phyloP scores from a whole-genome alignment of 2,888 invertebrate genomes.

The Pollenia labialis region DNA sequence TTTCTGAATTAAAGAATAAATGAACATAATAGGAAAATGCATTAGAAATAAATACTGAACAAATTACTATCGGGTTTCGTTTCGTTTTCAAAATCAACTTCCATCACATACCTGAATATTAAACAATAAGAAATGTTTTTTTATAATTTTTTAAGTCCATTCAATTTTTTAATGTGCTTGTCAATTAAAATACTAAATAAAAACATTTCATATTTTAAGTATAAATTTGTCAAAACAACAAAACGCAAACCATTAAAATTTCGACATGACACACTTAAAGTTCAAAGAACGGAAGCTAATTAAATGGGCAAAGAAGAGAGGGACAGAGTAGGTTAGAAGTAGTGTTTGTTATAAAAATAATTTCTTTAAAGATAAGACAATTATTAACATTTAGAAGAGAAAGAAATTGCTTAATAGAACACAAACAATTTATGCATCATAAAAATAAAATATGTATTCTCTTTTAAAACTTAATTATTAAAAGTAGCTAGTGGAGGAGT shows the following conservation, averaged over 20 bases:
- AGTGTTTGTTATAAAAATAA: neutral
- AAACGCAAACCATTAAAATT: neutral
- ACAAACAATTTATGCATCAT: constrained; percentile 26
- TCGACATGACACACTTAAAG: neutral
- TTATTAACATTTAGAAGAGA: neutral
- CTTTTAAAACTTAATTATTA: constrained; percentile 75
- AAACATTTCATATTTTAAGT: neutral
- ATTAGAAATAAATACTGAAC: no score
- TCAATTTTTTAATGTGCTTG: neutral
- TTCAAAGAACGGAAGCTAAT: neutral
- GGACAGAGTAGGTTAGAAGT: no score
- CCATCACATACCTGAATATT: no score
- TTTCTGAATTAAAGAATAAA: no score
- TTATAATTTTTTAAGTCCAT: neutral
- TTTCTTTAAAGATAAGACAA: neutral
- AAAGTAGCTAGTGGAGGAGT: constrained; percentile 73
- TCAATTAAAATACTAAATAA: neutral
- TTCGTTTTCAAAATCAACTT: no score
- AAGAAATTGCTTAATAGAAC: neutral
- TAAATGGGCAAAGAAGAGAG: neutral
- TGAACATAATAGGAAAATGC: no score
- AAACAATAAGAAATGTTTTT: no score
- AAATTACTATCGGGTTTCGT: no score
- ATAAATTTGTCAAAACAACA: neutral
- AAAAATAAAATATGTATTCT: neutral